Percentiles rank a stretch among this genome's conserved stretches.
Conservation (phyloP, 1,140 invertebrate genomes). For the Macrobrachium rosenbergii region DNA sequence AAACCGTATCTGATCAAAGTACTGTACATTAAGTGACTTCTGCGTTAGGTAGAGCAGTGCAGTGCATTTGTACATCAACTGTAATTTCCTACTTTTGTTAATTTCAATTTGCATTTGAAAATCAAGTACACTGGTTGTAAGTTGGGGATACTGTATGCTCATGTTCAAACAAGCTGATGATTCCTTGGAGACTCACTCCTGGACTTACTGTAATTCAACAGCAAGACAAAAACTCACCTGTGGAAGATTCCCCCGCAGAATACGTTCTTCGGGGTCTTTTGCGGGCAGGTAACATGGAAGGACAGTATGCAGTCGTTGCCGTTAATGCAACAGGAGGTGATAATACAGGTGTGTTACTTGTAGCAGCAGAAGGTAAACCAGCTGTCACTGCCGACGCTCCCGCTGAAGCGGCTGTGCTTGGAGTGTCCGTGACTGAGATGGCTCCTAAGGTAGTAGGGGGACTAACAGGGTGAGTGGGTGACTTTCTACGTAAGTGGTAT, state of each 20-base stretch:
- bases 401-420: slow-evolving; percentile 43
- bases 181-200: background rate
- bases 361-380: slow-evolving; percentile 41
- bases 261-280: slow-evolving; percentile 64
- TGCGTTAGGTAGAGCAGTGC: no score
- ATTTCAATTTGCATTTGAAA: no score
- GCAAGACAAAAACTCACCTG: slow-evolving; percentile 30
- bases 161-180: no score
- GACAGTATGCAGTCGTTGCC: slow-evolving; percentile 50
- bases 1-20: no score
- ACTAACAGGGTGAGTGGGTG: slow-evolving; percentile 41
- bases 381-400: slow-evolving; percentile 46
- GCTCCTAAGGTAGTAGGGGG: slow-evolving; percentile 28
- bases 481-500: slow-evolving; percentile 56
- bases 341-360: slow-evolving; percentile 31
- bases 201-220: slow-evolving; percentile 16
- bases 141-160: no score
- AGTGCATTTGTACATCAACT: no score
- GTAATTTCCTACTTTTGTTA: no score
- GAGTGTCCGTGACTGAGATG: slow-evolving; percentile 38
- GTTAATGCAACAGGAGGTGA: slow-evolving; percentile 52
- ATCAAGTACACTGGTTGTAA: no score
- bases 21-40: no score
- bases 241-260: slow-evolving; percentile 51
- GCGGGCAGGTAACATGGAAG: slow-evolving; percentile 62